Conservation (phyloP, 1,140 invertebrate species). For the Hylyphantes graminicola region DNA sequence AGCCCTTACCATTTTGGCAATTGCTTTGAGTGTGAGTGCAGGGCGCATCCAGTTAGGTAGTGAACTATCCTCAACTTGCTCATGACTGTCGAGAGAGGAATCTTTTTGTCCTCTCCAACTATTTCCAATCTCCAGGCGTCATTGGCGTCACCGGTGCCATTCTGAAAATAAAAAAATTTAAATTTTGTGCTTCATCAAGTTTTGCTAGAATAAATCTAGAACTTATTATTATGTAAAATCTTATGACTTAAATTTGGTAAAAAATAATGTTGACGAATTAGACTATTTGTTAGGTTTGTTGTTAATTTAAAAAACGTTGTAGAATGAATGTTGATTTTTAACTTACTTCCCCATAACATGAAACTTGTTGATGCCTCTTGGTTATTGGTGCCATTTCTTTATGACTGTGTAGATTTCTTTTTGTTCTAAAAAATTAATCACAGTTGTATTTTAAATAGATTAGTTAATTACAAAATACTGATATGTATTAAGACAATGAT, state of each 20-base stretch:
- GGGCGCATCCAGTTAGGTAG: conserved; percentile 87
- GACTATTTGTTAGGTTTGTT: no score
- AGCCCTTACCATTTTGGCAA: conserved; percentile 85
- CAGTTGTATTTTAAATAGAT: no score
- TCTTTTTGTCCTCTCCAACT: conserved; percentile 77
- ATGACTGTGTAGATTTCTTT: conserved; percentile 91
- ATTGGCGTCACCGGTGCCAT: conserved; percentile 94
- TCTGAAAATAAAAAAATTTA: conserved; percentile 71
- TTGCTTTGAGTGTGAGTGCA: conserved; percentile 83
- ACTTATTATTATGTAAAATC: no score
- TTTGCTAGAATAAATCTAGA: not conserved
- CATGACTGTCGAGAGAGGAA: conserved; percentile 85
- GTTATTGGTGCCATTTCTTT: conserved; percentile 89
- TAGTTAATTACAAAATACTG: no score
- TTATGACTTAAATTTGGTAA: not conserved
- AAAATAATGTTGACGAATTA: no score
- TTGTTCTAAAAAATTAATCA: conserved; percentile 71
- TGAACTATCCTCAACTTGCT: conserved; percentile 88
- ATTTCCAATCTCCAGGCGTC: conserved; percentile 91
- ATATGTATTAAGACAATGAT: no score
- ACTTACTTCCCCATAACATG: conserved; percentile 91
- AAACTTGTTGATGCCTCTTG: conserved; percentile 92
- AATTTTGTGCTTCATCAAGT: not conserved
- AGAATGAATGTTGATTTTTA: not conserved
- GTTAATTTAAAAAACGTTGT: conserved; percentile 7